Percentiles rank a stretch among this genome's conserved stretches.
phyloP scores from a whole-genome alignment of 1,140 invertebrate genomes.

The Anoplolepis gracilipes region DNA sequence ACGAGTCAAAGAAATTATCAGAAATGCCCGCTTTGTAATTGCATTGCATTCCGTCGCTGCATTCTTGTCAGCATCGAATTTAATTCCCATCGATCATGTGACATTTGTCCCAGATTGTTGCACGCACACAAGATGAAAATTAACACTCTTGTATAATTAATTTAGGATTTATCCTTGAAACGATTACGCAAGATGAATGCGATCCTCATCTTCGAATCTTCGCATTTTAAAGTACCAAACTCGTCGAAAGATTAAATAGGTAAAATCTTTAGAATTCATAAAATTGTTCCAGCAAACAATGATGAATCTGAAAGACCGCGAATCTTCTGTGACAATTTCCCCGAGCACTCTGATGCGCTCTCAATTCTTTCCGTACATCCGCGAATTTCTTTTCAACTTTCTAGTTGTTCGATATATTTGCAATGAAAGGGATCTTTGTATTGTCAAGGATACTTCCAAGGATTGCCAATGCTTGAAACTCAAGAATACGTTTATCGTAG shows the following conservation, averaged over 20 bases:
- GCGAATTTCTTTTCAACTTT: too few species aligned
- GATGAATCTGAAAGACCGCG: not conserved
- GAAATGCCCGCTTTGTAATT: slow-evolving; percentile 30
- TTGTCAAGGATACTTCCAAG: slow-evolving; percentile 3
- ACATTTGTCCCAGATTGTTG: slow-evolving; percentile 22
- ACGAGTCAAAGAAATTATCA: slow-evolving; percentile 27
- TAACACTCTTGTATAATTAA: not conserved
- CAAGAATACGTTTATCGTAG: slow-evolving; percentile 33
- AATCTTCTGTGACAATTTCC: not conserved
- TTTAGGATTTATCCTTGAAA: not conserved
- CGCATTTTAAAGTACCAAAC: not conserved
- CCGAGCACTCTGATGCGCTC: not conserved
- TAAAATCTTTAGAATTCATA: not conserved
- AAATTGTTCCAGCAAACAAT: not conserved
- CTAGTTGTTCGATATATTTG: not conserved
- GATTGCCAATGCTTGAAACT: not conserved
- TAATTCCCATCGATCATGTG: slow-evolving; percentile 39
- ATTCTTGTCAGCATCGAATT: slow-evolving; percentile 21
- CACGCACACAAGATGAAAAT: not conserved
- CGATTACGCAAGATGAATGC: not conserved
- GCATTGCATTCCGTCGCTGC: slow-evolving; percentile 2
- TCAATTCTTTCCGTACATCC: not conserved
- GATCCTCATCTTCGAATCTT: not conserved
- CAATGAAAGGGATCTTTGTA: not conserved
- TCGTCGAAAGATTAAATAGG: not conserved